phyloP scores from a whole-genome alignment of 2,113 vertebrate genomes.

The Progne subis region DNA sequence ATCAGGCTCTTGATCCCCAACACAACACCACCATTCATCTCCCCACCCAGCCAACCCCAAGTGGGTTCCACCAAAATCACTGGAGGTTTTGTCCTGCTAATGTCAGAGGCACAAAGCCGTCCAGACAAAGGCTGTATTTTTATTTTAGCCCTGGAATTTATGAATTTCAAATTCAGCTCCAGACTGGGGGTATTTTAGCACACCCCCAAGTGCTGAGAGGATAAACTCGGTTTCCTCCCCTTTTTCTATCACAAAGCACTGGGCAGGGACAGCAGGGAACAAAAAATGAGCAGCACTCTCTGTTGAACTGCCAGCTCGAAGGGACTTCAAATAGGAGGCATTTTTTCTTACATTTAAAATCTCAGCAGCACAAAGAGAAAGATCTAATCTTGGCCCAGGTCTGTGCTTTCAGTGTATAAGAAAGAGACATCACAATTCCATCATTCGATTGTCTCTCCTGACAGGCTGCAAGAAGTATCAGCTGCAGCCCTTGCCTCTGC shows the following conservation, averaged over 20 bases:
- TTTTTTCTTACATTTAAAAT: not conserved
- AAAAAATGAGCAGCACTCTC: not conserved
- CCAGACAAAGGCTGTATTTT: not conserved
- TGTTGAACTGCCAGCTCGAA: not conserved
- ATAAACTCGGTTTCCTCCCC: not conserved
- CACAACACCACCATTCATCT: constrained; percentile 49
- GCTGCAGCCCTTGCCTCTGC: not conserved
- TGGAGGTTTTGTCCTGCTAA: constrained; percentile 42
- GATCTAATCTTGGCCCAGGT: not conserved
- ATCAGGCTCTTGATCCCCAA: not conserved
- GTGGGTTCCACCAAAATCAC: not conserved
- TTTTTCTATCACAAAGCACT: not conserved
- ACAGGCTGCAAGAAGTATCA: not conserved
- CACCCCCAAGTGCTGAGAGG: not conserved
- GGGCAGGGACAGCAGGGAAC: not conserved
- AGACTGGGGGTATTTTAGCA: not conserved
- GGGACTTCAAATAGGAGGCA: not conserved
- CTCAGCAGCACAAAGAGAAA: not conserved
- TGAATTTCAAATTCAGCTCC: not conserved
- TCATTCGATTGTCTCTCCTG: not conserved
- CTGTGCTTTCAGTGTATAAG: not conserved
- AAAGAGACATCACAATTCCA: not conserved
- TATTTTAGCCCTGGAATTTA: not conserved
- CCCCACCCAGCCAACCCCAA: not conserved
- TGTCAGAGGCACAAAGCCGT: constrained; percentile 2